Conservation (phyloP, 1,140 invertebrate genomes). For the Archivesica marissinica region DNA sequence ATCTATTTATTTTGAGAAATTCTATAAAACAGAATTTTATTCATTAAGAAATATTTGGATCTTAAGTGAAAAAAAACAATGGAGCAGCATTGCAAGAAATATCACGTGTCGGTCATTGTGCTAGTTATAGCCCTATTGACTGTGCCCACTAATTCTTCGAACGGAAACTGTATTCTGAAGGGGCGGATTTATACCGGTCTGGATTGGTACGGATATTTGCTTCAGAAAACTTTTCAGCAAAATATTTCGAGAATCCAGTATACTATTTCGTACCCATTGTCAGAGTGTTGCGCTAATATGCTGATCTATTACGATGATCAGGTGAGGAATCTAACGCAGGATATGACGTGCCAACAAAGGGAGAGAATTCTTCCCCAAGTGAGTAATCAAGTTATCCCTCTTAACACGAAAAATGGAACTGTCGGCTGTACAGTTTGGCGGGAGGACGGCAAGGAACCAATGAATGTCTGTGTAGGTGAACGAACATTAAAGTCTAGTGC, state of each 20-base stretch:
- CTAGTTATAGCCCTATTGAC: conserved; percentile 23
- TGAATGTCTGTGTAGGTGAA: conserved; percentile 78
- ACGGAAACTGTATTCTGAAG: conserved; percentile 68
- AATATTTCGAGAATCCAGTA: conserved; percentile 78
- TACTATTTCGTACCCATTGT: conserved; percentile 78
- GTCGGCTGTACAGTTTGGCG: conserved; percentile 75
- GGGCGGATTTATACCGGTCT: conserved; percentile 69
- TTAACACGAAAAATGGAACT: conserved; percentile 71
- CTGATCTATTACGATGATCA: conserved; percentile 81
- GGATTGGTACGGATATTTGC: conserved; percentile 79
- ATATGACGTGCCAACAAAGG: conserved; percentile 77
- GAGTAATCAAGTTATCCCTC: conserved; percentile 79
- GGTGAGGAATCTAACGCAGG: conserved; percentile 71
- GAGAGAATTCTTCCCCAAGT: conserved; percentile 70
- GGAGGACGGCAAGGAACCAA: conserved; percentile 65
- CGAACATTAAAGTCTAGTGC: conserved; percentile 77
- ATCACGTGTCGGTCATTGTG: not conserved
- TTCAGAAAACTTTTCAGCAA: conserved; percentile 78
- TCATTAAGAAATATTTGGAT: not conserved
- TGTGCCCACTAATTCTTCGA: conserved; percentile 10
- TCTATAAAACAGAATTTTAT: not conserved
- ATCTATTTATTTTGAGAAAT: not conserved
- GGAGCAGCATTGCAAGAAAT: not conserved
- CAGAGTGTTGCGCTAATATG: conserved; percentile 77
- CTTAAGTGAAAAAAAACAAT: not conserved